Evolutionary conservation across 2,113 vertebrate species (phyloP), one percentile per base, ranked within the genome.

Genomic region (Amphiprion percula): DNA sequence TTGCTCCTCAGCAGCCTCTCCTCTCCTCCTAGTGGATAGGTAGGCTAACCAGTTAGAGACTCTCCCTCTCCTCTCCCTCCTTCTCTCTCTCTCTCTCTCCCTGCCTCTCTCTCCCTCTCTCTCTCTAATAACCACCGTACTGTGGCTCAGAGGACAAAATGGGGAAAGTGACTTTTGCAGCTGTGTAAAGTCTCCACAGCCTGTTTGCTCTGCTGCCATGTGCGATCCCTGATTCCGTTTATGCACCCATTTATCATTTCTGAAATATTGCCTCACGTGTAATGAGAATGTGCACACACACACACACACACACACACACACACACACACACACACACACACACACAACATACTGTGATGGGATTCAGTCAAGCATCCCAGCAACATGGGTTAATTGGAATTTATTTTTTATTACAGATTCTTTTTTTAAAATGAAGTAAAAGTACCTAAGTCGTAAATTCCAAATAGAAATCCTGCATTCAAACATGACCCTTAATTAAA

Each of bases 21-120:
- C 91, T 93, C 92, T 94, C 94, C 93, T 94, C 93, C 92, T 90
- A 92, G 91, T 88, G 94, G 93, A 92, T 93, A 94, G 89, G 87
- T 90, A 82, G 89, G 80, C 85, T 87, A 77, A 86, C 80, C 89
- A 83, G 77, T 88, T 78, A 75, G 82, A 90, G 81, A 85, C 86
- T 90, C 80, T 56, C 81, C 21, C 78, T 37, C 62, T 69, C 28
- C 50, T 61, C 69, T 54, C 62, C 30, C 75, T 62, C 70, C 60
- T 59, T 72, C 56, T 30, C 52, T 53, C 68, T 46, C 63, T 37
- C 74, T 71, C 55, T 28, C 63, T 53, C 81, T 30, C 77, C 53
- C 69, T 59, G 74, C 55, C 30, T 68, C 77, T 64, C 58, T 64
- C 56, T 66, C 66, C 50, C 55, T 75, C 39, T 24, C 28, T 73